A percentile compares a stretch with the other conserved stretches of the same genome.
Conservation (phyloP, 2,888 invertebrate species). For the Ypsolopha scabrella region DNA sequence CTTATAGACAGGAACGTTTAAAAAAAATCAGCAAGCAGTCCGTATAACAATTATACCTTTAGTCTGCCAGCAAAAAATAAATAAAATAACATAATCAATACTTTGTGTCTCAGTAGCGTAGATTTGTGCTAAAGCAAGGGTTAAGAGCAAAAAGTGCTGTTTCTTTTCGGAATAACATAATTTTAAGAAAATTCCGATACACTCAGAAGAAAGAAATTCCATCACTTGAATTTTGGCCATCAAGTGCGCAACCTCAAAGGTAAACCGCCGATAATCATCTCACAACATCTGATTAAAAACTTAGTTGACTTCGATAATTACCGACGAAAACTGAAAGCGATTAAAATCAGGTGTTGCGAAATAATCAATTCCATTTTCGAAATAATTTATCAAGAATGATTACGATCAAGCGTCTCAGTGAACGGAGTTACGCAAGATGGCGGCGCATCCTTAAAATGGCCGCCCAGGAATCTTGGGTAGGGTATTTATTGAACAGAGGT, state of each 20-base stretch:
- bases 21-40: too few relatives aligned
- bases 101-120: too few relatives aligned
- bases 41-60: too few relatives aligned
- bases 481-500: constrained; percentile 15
- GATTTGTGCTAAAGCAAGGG: too few relatives aligned
- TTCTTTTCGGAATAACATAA: too few relatives aligned
- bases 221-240: background rate
- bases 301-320: background rate
- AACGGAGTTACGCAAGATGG: constrained; percentile 28
- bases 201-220: background rate
- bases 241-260: background rate
- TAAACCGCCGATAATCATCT: background rate
- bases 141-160: too few relatives aligned
- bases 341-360: constrained; percentile 39
- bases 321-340: constrained; percentile 16
- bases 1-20: too few relatives aligned
- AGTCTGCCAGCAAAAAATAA: too few relatives aligned
- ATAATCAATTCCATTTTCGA: constrained; percentile 60
- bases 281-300: background rate
- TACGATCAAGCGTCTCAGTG: constrained; percentile 31
- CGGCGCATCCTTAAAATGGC: constrained; percentile 41
- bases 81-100: too few relatives aligned
- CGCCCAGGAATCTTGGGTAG: constrained; percentile 32
- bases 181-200: too few relatives aligned
- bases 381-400: constrained; percentile 55